phyloP scores from a whole-genome alignment of 1,140 invertebrate species.

The Rhagoletis pomonella region DNA sequence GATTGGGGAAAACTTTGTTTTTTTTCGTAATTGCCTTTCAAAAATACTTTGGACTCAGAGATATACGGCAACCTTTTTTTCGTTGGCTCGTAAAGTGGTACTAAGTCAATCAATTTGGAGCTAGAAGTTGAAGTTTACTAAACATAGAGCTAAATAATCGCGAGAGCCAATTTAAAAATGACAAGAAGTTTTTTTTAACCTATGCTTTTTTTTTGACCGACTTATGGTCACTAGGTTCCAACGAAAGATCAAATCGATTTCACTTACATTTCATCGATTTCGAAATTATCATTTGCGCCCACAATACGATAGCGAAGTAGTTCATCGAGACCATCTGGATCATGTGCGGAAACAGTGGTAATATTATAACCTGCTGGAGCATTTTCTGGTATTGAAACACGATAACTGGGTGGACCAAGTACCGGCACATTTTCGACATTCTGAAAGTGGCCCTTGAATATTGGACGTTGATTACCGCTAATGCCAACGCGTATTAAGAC shows the following conservation, averaged over 20 bases:
- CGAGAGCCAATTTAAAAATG: no score
- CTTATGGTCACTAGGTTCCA: no score
- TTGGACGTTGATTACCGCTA: constrained; percentile 84
- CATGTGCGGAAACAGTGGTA: constrained; percentile 81
- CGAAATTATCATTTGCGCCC: constrained; percentile 87
- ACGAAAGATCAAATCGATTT: not conserved
- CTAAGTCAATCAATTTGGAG: no score
- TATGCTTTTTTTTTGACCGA: no score
- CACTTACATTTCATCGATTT: constrained; percentile 81
- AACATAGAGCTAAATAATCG: no score
- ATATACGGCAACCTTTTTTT: no score
- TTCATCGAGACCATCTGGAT: constrained; percentile 85
- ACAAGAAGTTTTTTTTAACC: no score
- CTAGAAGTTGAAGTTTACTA: no score
- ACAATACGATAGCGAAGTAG: constrained; percentile 83
- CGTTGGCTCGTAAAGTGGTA: no score
- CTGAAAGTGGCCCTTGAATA: constrained; percentile 83
- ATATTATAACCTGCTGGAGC: constrained; percentile 81
- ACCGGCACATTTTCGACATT: constrained; percentile 75
- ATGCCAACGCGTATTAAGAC: constrained; percentile 83
- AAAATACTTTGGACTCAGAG: no score
- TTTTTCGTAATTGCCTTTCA: no score
- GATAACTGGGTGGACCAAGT: constrained; percentile 80
- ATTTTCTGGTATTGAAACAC: constrained; percentile 83
- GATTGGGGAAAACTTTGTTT: no score